Base-by-base conservation (phyloP, 2,113 vertebrate genomes). In the Menidia beryllina region DNA sequence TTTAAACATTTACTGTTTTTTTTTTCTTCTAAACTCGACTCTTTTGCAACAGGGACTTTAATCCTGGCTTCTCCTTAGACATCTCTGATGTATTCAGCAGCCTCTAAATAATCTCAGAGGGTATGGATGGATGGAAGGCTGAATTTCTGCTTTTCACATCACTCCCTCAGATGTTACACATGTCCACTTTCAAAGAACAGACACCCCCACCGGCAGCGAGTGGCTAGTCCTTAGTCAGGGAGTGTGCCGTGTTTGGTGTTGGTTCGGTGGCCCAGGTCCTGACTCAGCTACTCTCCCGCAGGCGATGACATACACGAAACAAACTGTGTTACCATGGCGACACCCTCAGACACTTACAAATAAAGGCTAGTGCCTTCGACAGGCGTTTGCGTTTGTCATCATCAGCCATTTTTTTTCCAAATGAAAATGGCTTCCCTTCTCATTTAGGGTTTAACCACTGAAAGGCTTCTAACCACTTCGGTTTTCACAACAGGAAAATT, bases 271-370 rank as follows among this genome's bases (percentile, higher is more conserved):
- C 21, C 49, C 53, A n/a, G 36, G 69, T 61, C 27, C 34, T 25
- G 50, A 56, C 62, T 76, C 66, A 76, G 61, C 45, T 61, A 72
- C 65, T 52, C 47, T 27, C 36, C 54, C 26, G 7, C 23, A 45
- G 59, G 83, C 54, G 39, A 75, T 81, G 65, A 83, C 72, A 69
- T 75, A 49, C 39, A 56, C 4, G 1, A 12, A 52, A 60, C 59
- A 79, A 82, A 65, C 68, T 60, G 41, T 12, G 89, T 91, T 84
- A 26, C 80, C 62, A 81, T 57, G 85, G 90, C 57, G 68, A 91
- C 56, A 2, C 2, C 20, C n/a, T 0, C 72, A 90, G 90, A 93
- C 76, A 90, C 41, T 20, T n/a, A 27, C 78, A 89, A 91, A 89
- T 73, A 86, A 39, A 77, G 62, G 45, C 54, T 49, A 52, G 38